A percentile compares a stretch with the other conserved stretches of the same genome.
Conservation (phyloP, 2,888 invertebrate genomes). For the Metopia argyrocephala region DNA sequence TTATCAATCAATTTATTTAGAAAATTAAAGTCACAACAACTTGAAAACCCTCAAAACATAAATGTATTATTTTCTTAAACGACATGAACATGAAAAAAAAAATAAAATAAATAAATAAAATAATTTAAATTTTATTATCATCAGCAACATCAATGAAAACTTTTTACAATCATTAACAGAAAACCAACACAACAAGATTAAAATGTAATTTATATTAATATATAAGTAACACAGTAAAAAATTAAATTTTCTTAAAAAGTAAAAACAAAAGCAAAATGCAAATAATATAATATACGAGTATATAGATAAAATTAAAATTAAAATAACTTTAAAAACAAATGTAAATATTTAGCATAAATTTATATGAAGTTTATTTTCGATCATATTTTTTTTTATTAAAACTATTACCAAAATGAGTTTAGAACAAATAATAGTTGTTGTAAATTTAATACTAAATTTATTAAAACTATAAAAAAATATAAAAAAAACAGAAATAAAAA, state of each 20-base stretch:
- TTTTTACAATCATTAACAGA: slow-evolving; percentile 56
- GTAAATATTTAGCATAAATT: not conserved
- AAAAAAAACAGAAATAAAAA: not conserved
- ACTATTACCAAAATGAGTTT: not conserved
- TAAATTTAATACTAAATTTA: not conserved
- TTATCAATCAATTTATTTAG: not conserved
- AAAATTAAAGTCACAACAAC: slow-evolving; percentile 28
- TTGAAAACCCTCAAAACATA: slow-evolving; percentile 29
- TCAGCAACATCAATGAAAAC: slow-evolving; percentile 42
- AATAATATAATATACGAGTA: slow-evolving; percentile 2
- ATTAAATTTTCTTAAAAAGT: not conserved
- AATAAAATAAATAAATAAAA: slow-evolving; percentile 32
- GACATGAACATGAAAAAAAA: not conserved
- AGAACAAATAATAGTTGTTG: not conserved
- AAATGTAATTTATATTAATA: slow-evolving; percentile 23
- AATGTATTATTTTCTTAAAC: slow-evolving; percentile 12
- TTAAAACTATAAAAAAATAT: not conserved
- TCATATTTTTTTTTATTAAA: not conserved
- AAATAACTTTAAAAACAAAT: not conserved
- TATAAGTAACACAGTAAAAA: not conserved
- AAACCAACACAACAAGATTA: slow-evolving; percentile 46
- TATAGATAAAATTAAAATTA: slow-evolving; percentile 5
- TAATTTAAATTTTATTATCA: slow-evolving; percentile 38
- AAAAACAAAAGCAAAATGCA: slow-evolving; percentile 8
- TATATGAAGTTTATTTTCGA: not conserved